Base-by-base conservation (phyloP, 2,888 invertebrate species). In the Pammene aurita region DNA sequence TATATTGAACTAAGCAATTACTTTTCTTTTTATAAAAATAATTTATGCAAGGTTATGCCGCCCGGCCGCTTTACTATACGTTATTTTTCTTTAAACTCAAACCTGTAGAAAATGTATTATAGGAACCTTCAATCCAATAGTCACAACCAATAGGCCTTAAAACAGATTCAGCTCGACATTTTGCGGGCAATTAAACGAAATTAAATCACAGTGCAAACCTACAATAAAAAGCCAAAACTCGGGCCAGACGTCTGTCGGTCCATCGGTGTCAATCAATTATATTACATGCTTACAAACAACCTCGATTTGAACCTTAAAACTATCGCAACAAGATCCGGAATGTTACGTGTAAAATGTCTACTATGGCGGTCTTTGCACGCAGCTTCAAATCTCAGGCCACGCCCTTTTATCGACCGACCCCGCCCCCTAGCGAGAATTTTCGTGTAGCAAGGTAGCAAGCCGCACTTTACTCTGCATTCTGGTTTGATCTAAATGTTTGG, bases 191-290 rank as follows among this genome's bases (percentile, higher is more conserved):
- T 68, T 67, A 62, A 66, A 46, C 61, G 42, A 69, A 72, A 74
- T 73, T 52, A 72, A 73, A 73, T 73, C 72, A 71, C 69, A 50
- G 66, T 57, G 65, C 65, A 62, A 14, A 48, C 26, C 50, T 78
- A 82, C 88, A 88, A 89, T 89, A 90, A 90, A 90, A 90, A 81
- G 80, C 81, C 81, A 82, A 84, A 84, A 82, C 79, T 74, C 71
- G 73, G 79, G 79, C 84, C 84, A 87, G 84, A 84, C 85, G 86
- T 82, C 84, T 86, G 90, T 86, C 89, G 84, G 85, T 85, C 82
- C 83, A 85, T 85, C 86, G 84, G 82, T 89, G 91, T 90, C 91
- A 91, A 90, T 91, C 91, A 91, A 91, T 91, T 91, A 88, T 35
- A 41, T 62, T 52, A 56, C 63, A 42, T 41, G 46, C 26, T 38